Evolutionary conservation across 2,888 invertebrate species (phyloP), one percentile per base, ranked within the genome.

Genomic region (Amblyteles armatorius): DNA sequence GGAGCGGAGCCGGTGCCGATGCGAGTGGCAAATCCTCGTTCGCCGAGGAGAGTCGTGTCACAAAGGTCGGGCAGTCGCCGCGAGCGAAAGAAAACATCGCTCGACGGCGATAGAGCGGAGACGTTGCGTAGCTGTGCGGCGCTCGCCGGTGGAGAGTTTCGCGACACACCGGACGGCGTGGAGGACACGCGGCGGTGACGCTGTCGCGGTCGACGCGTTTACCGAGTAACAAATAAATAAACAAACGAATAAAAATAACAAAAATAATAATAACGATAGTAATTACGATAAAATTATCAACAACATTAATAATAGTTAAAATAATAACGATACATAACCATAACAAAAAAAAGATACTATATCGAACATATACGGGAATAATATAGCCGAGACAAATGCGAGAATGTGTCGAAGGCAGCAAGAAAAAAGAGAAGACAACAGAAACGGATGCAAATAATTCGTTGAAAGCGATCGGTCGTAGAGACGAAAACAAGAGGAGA

Each of bases 1-100:
- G 85, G 86, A 86, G 88, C 87, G 87, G 84, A 79, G 87, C 82
- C 87, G 86, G 84, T 88, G 88, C 79, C 85, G 89, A 87, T 87
- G 88, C 86, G 77, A 69, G 63, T 44, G 67, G 68, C 84, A 79
- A 80, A 86, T 88, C 80, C 81, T 88, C 88, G 87, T 82, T 88
- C 86, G 86, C 85, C 84, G 86, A 86, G 88, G 87, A 86, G 85
- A 85, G 87, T 22, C 22, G 19, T 57, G 19, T 57, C 57, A 22
- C 57, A 22, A 26, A 19, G 57, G 57, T 57, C 26, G 57, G 57
- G 22, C 11, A 67, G 22, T 68, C 87, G 85, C 48, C 57, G 76
- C 79, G 29, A 67, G 76, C 36, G 60, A 79, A 79, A 79, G 60
- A 79, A 79, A 79, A 55, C 74, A 69, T n/a, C 19, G 68, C 26